These are phyloP conservation scores for Castor canadensis DNA, from an alignment of 2,113 vertebrate species.

Conservation along the genomic window DNA sequence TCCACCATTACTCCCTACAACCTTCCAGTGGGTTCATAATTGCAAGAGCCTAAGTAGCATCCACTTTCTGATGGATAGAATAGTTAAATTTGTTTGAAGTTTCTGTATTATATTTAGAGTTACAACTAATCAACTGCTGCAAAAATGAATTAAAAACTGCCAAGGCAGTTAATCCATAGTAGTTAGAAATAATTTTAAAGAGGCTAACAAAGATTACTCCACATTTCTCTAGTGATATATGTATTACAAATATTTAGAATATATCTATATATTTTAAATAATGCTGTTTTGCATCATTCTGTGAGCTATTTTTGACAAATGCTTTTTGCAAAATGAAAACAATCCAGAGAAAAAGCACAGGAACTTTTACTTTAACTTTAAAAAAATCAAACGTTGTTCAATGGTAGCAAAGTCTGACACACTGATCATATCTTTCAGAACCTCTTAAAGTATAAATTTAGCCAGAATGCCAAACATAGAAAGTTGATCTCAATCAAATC, in stretches of 20 bases:
- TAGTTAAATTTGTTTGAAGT: background rate
- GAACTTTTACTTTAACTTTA: background rate
- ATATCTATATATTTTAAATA: background rate
- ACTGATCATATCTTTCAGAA: conserved; percentile 15
- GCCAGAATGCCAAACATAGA: background rate
- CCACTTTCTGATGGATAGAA: background rate
- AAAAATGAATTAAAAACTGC: background rate
- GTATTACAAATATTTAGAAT: background rate
- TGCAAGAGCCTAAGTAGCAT: background rate
- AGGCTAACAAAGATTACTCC: background rate
- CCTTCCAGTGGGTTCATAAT: background rate
- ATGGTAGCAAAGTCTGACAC: background rate
- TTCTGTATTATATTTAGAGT: background rate
- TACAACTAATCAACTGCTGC: conserved; percentile 33
- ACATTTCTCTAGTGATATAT: background rate
- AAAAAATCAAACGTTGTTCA: background rate
- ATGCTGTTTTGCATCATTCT: background rate
- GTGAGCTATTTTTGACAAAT: background rate
- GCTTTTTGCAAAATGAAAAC: background rate
- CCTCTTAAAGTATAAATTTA: conserved; percentile 43
- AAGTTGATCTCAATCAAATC: conserved; percentile 39
- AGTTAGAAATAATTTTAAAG: conserved; percentile 25
- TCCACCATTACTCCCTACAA: background rate
- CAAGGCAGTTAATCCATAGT: background rate
- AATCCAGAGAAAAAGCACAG: background rate